phyloP scores from a whole-genome alignment of 2,888 invertebrate species.

The Cylindroiulus punctatus region DNA sequence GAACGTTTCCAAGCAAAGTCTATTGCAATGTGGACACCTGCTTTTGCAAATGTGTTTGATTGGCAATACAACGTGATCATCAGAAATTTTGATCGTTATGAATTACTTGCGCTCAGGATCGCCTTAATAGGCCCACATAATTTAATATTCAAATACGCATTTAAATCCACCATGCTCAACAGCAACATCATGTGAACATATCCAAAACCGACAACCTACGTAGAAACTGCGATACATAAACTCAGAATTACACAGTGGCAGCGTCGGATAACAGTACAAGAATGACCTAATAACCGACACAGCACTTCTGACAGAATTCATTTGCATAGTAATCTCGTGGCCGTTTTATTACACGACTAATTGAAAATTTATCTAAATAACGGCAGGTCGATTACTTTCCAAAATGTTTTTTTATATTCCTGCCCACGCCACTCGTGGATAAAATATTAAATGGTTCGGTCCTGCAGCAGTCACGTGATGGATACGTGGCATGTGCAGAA shows the following conservation, averaged over 20 bases:
- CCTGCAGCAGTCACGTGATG: not conserved
- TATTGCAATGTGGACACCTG: too few species aligned
- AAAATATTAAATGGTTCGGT: not conserved
- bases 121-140: too few species aligned
- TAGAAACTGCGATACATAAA: not conserved
- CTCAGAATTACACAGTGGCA: not conserved
- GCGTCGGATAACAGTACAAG: not conserved
- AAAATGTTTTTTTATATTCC: not conserved
- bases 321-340: not conserved
- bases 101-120: too few species aligned
- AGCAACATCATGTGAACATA: not conserved
- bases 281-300: not conserved
- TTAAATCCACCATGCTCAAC: not conserved
- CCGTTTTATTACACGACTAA: not conserved
- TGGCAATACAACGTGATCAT: too few species aligned
- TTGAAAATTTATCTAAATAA: constrained; percentile 19
- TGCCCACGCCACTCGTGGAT: not conserved
- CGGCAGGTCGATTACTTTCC: not conserved
- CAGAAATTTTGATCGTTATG: too few species aligned
- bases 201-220: not conserved
- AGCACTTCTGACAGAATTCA: not conserved
- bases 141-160: too few species aligned
- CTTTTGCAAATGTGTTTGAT: too few species aligned
- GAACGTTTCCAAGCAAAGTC: too few species aligned
- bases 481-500: not conserved